Conservation (phyloP, 37 sponge, comb jelly and placozoan genomes). For the Ianthella basta region DNA sequence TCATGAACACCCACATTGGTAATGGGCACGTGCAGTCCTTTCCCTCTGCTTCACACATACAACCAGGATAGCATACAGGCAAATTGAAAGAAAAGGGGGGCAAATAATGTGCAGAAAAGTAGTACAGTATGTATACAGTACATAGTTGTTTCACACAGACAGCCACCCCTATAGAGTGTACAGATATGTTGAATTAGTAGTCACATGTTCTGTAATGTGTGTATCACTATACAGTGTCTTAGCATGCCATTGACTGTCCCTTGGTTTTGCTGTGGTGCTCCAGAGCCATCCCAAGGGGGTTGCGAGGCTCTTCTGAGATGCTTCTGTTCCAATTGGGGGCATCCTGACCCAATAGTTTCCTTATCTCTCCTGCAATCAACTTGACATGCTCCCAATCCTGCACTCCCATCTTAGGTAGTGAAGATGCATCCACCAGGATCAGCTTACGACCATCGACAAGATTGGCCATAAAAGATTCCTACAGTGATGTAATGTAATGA, state of each 20-base stretch:
- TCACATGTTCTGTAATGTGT: too few relatives aligned
- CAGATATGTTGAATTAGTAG: too few relatives aligned
- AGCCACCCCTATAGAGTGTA: too few relatives aligned
- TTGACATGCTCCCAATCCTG: constrained; percentile 87
- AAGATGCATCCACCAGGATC: constrained; percentile 83
- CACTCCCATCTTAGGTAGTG: constrained; percentile 90
- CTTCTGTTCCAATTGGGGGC: constrained; percentile 86
- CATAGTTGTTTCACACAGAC: too few relatives aligned
- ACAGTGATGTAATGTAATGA: background rate
- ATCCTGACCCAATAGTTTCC: constrained; percentile 77
- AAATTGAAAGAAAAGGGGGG: too few relatives aligned
- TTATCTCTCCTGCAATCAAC: constrained; percentile 62
- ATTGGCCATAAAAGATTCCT: constrained; percentile 86
- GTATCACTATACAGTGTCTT: too few relatives aligned
- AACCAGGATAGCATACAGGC: too few relatives aligned
- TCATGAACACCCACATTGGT: too few relatives aligned
- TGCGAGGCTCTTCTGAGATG: constrained; percentile 78
- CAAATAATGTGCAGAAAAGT: too few relatives aligned
- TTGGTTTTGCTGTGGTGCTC: constrained; percentile 75
- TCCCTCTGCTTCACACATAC: too few relatives aligned
- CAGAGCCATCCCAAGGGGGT: constrained; percentile 75
- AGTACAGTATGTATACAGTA: too few relatives aligned
- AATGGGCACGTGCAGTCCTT: too few relatives aligned
- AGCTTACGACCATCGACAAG: constrained; percentile 83
- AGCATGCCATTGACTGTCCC: background rate